Conservation (phyloP, 2,888 invertebrate genomes). For the Thymelicus acteon region DNA sequence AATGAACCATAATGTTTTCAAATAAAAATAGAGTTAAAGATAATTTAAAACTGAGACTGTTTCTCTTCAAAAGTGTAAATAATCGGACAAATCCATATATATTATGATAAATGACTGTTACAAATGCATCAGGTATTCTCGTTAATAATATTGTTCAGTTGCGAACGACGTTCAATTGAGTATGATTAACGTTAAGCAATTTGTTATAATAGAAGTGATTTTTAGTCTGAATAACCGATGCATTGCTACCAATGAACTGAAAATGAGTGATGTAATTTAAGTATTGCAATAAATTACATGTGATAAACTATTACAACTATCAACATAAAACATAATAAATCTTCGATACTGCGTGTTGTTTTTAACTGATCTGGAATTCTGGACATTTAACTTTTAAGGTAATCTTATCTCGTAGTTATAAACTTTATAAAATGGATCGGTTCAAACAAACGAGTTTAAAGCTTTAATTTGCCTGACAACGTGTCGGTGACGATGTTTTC, state of each 20-base stretch:
- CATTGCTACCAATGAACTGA: constrained; percentile 22
- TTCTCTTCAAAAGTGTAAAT: constrained; percentile 33
- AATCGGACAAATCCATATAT: constrained; percentile 23
- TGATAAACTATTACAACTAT: constrained; percentile 1
- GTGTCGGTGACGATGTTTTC: too few relatives aligned
- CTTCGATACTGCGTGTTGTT: neutral
- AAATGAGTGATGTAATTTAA: constrained; percentile 19
- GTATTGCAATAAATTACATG: constrained; percentile 4
- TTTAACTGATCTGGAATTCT: neutral
- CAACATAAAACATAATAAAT: neutral
- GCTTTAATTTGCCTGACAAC: too few relatives aligned
- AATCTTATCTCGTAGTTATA: too few relatives aligned
- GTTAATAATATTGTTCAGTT: constrained; percentile 28
- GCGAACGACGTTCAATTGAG: constrained; percentile 21
- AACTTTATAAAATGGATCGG: too few relatives aligned
- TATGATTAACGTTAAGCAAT: constrained; percentile 34
- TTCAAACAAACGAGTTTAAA: too few relatives aligned
- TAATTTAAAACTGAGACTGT: constrained; percentile 15
- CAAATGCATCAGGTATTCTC: constrained; percentile 19
- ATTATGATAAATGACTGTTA: constrained; percentile 21
- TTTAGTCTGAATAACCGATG: constrained; percentile 31
- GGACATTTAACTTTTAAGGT: neutral
- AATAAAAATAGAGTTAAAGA: constrained; percentile 26
- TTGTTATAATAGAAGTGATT: constrained; percentile 36
- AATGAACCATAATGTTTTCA: constrained; percentile 1